Percentiles rank a stretch among this genome's conserved stretches.
Conservation (phyloP, 2,888 invertebrate species). For the Hoplodrina ambigua region DNA sequence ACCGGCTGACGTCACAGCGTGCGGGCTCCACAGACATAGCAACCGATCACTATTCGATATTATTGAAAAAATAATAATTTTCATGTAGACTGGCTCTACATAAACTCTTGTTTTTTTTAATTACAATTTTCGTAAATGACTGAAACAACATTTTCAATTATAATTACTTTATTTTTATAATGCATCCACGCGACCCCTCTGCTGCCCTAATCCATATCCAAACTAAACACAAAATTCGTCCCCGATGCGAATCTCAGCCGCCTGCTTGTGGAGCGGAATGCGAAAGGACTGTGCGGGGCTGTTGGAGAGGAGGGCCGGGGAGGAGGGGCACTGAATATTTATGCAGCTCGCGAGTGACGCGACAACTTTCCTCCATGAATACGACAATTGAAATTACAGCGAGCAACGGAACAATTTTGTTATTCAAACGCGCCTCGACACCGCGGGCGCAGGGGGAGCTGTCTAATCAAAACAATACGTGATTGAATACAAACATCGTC, state of each 20-base stretch:
- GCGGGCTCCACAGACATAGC: background rate
- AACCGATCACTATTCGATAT: too few relatives aligned
- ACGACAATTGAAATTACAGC: slow-evolving; percentile 75
- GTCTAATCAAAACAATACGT: slow-evolving; percentile 61
- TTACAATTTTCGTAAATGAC: background rate
- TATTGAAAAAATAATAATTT: too few relatives aligned
- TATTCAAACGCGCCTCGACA: slow-evolving; percentile 57
- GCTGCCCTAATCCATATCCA: slow-evolving; percentile 46
- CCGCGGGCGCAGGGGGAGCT: background rate
- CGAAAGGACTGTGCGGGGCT: slow-evolving; percentile 5
- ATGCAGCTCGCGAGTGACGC: slow-evolving; percentile 65
- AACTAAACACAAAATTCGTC: slow-evolving; percentile 58
- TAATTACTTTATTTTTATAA: background rate
- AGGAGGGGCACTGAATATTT: slow-evolving; percentile 66
- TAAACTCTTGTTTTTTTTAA: too few relatives aligned
- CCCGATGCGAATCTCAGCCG: slow-evolving; percentile 48
- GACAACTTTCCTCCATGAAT: slow-evolving; percentile 70
- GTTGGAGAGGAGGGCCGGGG: background rate
- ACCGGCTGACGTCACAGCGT: slow-evolving; percentile 12
- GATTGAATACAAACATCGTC: slow-evolving; percentile 67
- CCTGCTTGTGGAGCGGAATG: slow-evolving; percentile 19
- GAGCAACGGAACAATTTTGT: slow-evolving; percentile 64
- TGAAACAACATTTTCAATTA: slow-evolving; percentile 6
- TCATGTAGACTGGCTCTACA: too few relatives aligned
- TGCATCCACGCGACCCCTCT: slow-evolving; percentile 11